Percentiles rank a stretch among this genome's conserved stretches.
Conservation (phyloP, 2,113 vertebrate species). For the Crotophaga sulcirostris region DNA sequence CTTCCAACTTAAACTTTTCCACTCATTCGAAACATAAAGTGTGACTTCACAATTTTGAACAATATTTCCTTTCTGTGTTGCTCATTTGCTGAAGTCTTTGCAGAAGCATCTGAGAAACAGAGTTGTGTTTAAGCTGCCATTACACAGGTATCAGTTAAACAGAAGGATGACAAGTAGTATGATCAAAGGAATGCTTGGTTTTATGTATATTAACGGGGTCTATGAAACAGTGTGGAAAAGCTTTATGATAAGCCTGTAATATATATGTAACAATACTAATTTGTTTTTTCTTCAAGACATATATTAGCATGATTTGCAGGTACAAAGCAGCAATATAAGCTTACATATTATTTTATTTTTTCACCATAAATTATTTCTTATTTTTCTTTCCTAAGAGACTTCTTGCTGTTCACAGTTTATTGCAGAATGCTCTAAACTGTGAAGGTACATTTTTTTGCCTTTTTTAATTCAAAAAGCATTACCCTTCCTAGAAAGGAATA, state of each 20-base stretch:
- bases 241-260: neutral
- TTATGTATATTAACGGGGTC: neutral
- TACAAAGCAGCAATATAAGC: neutral
- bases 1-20: constrained; percentile 58
- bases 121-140: constrained; percentile 30
- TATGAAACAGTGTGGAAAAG: neutral
- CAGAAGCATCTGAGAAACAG: constrained; percentile 72
- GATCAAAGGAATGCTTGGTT: constrained; percentile 33
- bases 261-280: neutral
- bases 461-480: neutral
- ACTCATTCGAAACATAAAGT: constrained; percentile 70
- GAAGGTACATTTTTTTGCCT: neutral
- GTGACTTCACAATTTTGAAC: constrained; percentile 77
- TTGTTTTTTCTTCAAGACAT: neutral
- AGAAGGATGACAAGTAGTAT: constrained; percentile 12
- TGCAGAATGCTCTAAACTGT: neutral
- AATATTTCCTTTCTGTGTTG: constrained; percentile 72
- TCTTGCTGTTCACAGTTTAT: neutral
- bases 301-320: neutral
- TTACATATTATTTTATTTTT: neutral
- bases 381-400: neutral
- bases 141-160: neutral
- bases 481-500: neutral
- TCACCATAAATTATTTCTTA: neutral
- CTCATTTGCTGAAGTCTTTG: constrained; percentile 59